Evolutionary conservation across 1,140 invertebrate genomes (phyloP).

Genomic region (Hormaphis cornu): DNA sequence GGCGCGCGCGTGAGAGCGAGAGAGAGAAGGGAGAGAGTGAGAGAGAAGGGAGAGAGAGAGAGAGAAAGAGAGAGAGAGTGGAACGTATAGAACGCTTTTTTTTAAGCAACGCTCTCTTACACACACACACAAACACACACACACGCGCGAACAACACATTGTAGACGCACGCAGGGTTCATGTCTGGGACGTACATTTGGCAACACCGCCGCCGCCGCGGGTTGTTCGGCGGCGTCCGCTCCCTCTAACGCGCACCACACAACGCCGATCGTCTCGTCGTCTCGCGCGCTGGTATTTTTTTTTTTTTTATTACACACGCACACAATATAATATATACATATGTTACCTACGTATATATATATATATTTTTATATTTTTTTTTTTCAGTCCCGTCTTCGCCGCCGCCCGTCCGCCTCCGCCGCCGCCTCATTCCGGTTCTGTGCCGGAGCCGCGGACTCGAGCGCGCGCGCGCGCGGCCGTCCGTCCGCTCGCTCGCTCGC

Average conservation of each 20-base stretch:
- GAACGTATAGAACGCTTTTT: constrained; percentile 30
- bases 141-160: background rate
- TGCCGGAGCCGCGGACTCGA: background rate
- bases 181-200: constrained; percentile 31
- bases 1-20: background rate
- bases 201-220: constrained; percentile 26
- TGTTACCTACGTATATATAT: too few relatives aligned
- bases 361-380: too few relatives aligned
- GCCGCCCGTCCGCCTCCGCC: background rate
- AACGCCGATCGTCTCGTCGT: constrained; percentile 27
- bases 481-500: background rate
- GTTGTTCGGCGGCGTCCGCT: constrained; percentile 10
- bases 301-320: background rate
- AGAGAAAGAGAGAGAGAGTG: too few relatives aligned
- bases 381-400: constrained; percentile 19
- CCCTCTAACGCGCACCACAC: background rate
- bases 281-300: constrained; percentile 27
- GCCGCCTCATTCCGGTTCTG: constrained; percentile 5
- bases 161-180: constrained; percentile 10
- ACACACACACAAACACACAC: background rate
- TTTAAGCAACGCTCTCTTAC: constrained; percentile 23
- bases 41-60: too few relatives aligned
- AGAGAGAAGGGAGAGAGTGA: background rate
- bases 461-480: constrained; percentile 17
- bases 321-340: too few relatives aligned